These are phyloP conservation scores for Pseudomugil tenellus DNA, from an alignment of 2,797 vertebrate genomes.

Conservation along the genomic window DNA sequence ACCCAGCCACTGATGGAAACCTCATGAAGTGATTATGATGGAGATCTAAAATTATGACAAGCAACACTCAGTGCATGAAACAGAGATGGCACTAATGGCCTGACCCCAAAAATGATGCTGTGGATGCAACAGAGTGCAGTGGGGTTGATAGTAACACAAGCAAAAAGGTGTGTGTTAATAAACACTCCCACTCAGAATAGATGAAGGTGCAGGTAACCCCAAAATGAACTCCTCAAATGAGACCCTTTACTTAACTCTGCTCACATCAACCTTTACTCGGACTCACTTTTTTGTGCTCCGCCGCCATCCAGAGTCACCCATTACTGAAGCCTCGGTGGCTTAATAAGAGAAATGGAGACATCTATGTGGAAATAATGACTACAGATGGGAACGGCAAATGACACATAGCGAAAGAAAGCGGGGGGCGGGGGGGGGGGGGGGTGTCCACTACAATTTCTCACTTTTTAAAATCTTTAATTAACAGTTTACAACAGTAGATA, in stretches of 20 bases:
- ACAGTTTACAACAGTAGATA: constrained; percentile 1
- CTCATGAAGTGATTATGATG: background rate
- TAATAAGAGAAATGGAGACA: constrained; percentile 67
- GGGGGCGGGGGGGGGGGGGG: background rate
- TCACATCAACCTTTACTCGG: constrained; percentile 28
- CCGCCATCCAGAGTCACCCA: constrained; percentile 27
- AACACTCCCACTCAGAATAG: constrained; percentile 46
- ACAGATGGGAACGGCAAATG: constrained; percentile 38
- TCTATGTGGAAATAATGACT: constrained; percentile 55
- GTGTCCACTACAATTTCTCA: constrained; percentile 8
- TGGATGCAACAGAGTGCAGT: constrained; percentile 35
- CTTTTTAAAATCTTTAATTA: constrained; percentile 22
- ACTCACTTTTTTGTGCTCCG: constrained; percentile 49
- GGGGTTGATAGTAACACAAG: constrained; percentile 35
- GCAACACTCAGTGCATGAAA: constrained; percentile 28
- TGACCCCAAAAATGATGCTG: constrained; percentile 48
- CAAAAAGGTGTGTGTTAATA: constrained; percentile 50
- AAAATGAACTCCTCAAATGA: constrained; percentile 57
- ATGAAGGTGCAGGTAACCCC: constrained; percentile 47
- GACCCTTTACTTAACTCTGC: constrained; percentile 36
- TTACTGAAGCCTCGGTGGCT: constrained; percentile 57
- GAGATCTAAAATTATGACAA: constrained; percentile 26
- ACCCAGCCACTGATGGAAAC: constrained; percentile 12
- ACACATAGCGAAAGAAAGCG: constrained; percentile 28
- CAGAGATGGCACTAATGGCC: constrained; percentile 65